Percentiles rank a stretch among this genome's conserved stretches.
These are phyloP conservation scores for Xenopus borealis DNA, from an alignment of 2,113 vertebrate genomes.

Conservation along the genomic window DNA sequence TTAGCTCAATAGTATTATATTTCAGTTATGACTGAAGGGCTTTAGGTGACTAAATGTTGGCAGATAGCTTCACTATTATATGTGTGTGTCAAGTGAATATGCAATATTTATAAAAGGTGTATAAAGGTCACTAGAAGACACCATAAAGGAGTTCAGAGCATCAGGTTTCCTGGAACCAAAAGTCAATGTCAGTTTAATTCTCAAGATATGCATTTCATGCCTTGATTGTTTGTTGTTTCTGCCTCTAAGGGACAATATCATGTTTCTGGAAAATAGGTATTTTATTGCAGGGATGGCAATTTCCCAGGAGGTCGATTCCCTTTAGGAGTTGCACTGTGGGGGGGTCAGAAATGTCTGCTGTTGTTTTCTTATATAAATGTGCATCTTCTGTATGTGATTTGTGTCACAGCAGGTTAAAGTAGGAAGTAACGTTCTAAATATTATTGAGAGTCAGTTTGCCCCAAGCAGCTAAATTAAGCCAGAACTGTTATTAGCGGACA, in stretches of 20 bases:
- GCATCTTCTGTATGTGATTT: no score
- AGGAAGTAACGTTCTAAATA: no score
- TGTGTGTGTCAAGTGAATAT: conserved; percentile 23
- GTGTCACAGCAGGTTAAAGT: no score
- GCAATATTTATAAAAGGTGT: conserved; percentile 24
- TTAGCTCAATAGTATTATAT: conserved; percentile 28
- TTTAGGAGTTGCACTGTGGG: neutral
- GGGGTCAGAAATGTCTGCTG: no score
- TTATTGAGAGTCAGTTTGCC: no score
- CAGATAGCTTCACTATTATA: conserved; percentile 25
- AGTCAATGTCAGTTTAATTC: neutral
- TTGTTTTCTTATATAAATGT: no score
- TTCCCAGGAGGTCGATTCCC: neutral
- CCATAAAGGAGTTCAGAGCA: neutral
- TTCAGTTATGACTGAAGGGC: conserved; percentile 32
- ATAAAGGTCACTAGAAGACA: conserved; percentile 13
- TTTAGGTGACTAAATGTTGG: conserved; percentile 18
- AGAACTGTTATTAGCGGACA: no score
- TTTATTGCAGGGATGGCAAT: neutral
- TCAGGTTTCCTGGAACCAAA: neutral
- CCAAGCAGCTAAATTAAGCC: no score
- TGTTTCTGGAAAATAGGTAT: neutral
- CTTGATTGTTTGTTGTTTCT: neutral
- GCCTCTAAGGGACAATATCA: neutral
- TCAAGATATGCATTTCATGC: neutral